A percentile compares a stretch with the other conserved stretches of the same genome.
Evolutionary conservation across 2,113 vertebrate genomes (phyloP).

Genomic region (Tragelaphus strepsiceros): DNA sequence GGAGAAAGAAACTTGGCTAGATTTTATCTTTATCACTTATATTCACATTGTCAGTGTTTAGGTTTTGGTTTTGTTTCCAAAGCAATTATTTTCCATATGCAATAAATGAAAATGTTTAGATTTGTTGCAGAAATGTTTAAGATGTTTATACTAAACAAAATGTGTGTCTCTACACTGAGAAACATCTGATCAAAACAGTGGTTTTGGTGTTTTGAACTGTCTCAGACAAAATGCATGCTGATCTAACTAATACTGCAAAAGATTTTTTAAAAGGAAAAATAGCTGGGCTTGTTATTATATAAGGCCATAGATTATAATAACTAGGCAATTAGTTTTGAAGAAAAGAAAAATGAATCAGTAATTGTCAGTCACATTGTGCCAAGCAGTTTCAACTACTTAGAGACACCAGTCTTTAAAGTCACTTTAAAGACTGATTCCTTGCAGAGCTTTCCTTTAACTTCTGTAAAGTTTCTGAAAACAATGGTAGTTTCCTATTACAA

Average conservation of each 20-base stretch:
- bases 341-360: neutral
- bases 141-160: slow-evolving; percentile 50
- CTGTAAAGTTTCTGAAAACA: neutral
- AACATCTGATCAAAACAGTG: neutral
- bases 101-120: slow-evolving; percentile 54
- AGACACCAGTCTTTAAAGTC: neutral
- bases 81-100: slow-evolving; percentile 43
- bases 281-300: neutral
- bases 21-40: slow-evolving; percentile 51
- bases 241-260: neutral
- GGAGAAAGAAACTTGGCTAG: slow-evolving; percentile 11
- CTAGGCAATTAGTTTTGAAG: neutral
- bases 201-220: neutral
- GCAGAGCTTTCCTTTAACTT: neutral
- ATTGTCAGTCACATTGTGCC: neutral
- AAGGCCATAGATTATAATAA: neutral
- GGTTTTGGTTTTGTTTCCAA: slow-evolving; percentile 57
- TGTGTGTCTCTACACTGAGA: neutral
- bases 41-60: slow-evolving; percentile 40
- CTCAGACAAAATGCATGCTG: neutral
- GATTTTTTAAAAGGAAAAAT: slow-evolving; percentile 3
- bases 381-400: neutral
- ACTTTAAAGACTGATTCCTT: neutral
- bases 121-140: slow-evolving; percentile 54
- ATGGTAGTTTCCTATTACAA: slow-evolving; percentile 1